Base-by-base conservation (phyloP, 2,113 vertebrate genomes). In the Notarius lentiginosus region DNA sequence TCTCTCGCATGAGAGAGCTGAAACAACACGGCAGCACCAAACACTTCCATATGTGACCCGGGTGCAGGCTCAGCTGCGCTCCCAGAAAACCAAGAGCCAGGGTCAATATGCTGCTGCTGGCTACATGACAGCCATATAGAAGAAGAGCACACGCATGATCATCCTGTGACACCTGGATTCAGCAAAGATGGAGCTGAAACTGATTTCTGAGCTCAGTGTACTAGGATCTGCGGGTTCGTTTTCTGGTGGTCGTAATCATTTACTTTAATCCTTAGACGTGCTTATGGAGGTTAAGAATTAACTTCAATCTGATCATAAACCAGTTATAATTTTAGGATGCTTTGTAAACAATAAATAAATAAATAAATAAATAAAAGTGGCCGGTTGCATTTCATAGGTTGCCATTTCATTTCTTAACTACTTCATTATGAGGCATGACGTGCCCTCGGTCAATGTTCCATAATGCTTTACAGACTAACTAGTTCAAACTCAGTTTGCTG, bases 41-140 rank as follows among this genome's bases (percentile, higher is more conserved):
- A 91, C 47, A 87, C 93, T 96, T 95, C 94, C 92, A 95, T 94
- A 92, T 96, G 95, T 92, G 94, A 88, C 56, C 66, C 60, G 49
- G 86, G 90, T 84, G 56, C 77, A 85, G 76, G 84, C 84, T 83
- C 70, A 77, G 86, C 86, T 79, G 82, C 61, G 30, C 60, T 77
- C 87, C 84, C 87, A 86, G 75, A 86, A 75, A 61, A 86, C 58
- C 80, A 58, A 86, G 88, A 85, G 86, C 82, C 66, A 56, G 82
- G 49, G 65, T 82, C 70, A 53, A 66, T 63, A 77, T 17, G 55
- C 41, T 56, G n/a, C 77, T 68, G 76, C 77, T 81, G 85, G 61
- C 63, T n/a, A 68, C 34, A 49, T 86, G 79, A 61, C 65, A 82
- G 79, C 20, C 17, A 47, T 41, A 18, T 10, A 53, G 56, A 30